Base-by-base conservation (phyloP, 1,140 invertebrate genomes). In the Drosophila leontia region DNA sequence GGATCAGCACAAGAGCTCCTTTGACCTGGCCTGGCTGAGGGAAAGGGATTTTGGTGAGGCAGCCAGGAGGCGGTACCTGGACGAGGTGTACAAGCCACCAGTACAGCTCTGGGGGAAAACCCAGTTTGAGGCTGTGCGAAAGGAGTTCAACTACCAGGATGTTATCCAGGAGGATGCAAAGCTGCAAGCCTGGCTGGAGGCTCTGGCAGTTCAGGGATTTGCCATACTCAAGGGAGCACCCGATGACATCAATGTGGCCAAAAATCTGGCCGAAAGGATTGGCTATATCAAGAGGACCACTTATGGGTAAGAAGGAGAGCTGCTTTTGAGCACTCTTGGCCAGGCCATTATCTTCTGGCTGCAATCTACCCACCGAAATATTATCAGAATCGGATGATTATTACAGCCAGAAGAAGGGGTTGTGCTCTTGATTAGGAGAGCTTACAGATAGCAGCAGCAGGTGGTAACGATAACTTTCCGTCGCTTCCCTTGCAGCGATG, bases 231-330 rank as follows among this genome's bases (percentile, higher is more conserved):
- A 94, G 85, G 93, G 94, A 58, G 94, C 94, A 3, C 94, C 95
- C 3, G 41, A 92, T 45, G 88, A 93, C 48, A 84, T 93, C 37
- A 93, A 93, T 2, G 94, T 95, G 26, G 82, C 94, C 1, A 93
- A 94, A 45, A 92, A 92, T 60, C 75, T 96, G 39, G 93, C 94
- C 3, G 86, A 94, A 3, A 93, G 94, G 80, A 94, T 96, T 70
- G 95, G 94, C 5, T 96, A 96, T 80, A 94, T 95, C n/a, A 94
- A 94, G 76, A 93, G 92, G 69, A 96, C 95, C 3, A 95, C 96
- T 86, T 96, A 96, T 79, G 96, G 96, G 91, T 92, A 81, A 81
- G 37, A 19, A 19, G 37, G 34, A 41, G 8, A 26, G 15, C 37
- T 17, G 5, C 47, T 23, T 23, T 23, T 23, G 23, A 2, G 23